Base-by-base conservation (phyloP, 2,113 vertebrate species). In the Rhinogobius similis region DNA sequence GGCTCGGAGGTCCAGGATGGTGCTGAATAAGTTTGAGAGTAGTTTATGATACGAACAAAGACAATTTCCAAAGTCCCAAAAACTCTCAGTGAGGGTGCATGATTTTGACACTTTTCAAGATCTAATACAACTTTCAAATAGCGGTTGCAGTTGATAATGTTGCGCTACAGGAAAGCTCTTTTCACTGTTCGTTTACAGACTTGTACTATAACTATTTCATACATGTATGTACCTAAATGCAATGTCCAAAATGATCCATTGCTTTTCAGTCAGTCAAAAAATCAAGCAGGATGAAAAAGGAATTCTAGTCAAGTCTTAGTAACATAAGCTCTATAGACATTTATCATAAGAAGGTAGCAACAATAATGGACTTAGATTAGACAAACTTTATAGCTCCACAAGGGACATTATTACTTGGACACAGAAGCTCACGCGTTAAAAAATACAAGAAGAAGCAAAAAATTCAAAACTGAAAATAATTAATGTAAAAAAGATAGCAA, bases 11-110 rank as follows among this genome's bases (percentile, higher is more conserved):
- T 74, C 76, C 67, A 67, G 10, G 46, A 50, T 50, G 20, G 36
- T 64, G 65, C 38, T 67, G 76, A 41, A 46, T 18, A 71, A 62
- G 56, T 43, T 62, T 63, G 38, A 77, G 77, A 70, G 56, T 79
- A 84, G 83, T 84, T 85, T 81, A 80, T 69, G 68, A 82, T 78
- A 76, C 36, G n/a, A 75, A 74, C 75, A 73, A 75, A 75, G 74
- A 68, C 55, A 50, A 46, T 61, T 36, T 36, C 58, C 29, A 12
- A 61, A 36, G 26, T 27, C 55, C 14, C 55, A 13, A 16, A 61
- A n/a, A 29, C 18, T 61, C 29, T 32, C 58, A 38, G 18, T 59
- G n/a, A 29, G 29, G 58, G 18, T 36, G 29, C 58, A 61, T 21
- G 20, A 11, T 36, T 61, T 36, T 61, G 27, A n/a, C 9, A 36